A percentile compares a stretch with the other conserved stretches of the same genome.
Conservation (phyloP, 2,888 invertebrate genomes). For the Amblyjoppa proteus region DNA sequence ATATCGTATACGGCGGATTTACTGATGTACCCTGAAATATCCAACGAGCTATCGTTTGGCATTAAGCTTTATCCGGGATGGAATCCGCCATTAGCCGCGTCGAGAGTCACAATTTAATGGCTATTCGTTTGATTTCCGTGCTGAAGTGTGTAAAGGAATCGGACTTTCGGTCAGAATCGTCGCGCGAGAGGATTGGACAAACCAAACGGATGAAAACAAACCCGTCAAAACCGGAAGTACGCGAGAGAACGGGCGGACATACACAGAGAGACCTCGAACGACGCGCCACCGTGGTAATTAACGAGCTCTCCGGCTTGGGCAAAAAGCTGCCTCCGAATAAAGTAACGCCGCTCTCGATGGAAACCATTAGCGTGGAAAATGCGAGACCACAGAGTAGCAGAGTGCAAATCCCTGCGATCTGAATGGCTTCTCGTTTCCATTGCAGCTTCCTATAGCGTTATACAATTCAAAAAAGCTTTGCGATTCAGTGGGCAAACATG, state of each 20-base stretch:
- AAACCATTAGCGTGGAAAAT: slow-evolving; percentile 79
- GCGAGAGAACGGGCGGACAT: slow-evolving; percentile 2
- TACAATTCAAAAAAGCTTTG: slow-evolving; percentile 44
- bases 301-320: slow-evolving; percentile 73
- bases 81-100: slow-evolving; percentile 39
- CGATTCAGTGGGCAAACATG: slow-evolving; percentile 21
- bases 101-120: slow-evolving; percentile 53
- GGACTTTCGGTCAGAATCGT: slow-evolving; percentile 35
- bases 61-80: slow-evolving; percentile 21
- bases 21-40: slow-evolving; percentile 36
- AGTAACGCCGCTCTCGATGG: slow-evolving; percentile 76
- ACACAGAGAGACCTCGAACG: slow-evolving; percentile 25
- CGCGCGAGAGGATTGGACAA: slow-evolving; percentile 23
- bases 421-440: slow-evolving; percentile 29
- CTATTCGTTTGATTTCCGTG: slow-evolving; percentile 54
- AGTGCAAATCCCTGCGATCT: neutral
- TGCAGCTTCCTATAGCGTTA: slow-evolving; percentile 22
- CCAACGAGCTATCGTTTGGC: slow-evolving; percentile 17
- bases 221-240: slow-evolving; percentile 53
- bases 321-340: slow-evolving; percentile 74
- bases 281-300: slow-evolving; percentile 73
- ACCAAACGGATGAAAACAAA: slow-evolving; percentile 34
- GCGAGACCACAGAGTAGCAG: slow-evolving; percentile 44
- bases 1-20: slow-evolving; percentile 19
- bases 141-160: neutral